These are phyloP conservation scores for Periophthalmus magnuspinnatus DNA, from an alignment of 2,797 vertebrate species.

Conservation along the genomic window DNA sequence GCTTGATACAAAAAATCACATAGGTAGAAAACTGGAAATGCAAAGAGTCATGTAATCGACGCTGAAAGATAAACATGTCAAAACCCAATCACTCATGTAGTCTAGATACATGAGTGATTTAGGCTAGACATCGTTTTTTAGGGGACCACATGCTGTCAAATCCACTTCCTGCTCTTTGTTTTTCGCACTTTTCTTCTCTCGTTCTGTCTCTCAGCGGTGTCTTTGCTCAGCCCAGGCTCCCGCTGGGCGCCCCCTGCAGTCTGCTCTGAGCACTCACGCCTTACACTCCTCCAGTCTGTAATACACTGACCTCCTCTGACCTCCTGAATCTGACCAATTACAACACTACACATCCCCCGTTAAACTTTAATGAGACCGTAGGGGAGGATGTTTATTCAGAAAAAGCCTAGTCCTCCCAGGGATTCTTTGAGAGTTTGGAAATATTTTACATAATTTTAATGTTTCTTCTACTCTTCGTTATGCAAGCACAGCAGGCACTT, in stretches of 20 bases:
- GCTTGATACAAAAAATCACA: no score
- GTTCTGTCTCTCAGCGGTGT: conserved; percentile 1
- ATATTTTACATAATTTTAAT: neutral
- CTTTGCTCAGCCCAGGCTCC: conserved; percentile 16
- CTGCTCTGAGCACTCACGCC: conserved; percentile 14
- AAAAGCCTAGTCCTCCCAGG: conserved; percentile 11
- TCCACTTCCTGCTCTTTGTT: neutral
- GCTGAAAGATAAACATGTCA: no score
- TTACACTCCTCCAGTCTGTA: conserved; percentile 10
- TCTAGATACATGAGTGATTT: no score
- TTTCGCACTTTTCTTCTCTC: neutral
- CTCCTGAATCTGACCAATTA: conserved; percentile 6
- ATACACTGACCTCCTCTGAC: conserved; percentile 1
- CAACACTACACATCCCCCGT: conserved; percentile 5
- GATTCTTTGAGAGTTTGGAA: conserved; percentile 7
- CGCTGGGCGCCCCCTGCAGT: conserved; percentile 23
- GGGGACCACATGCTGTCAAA: neutral
- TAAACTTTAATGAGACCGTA: conserved; percentile 21
- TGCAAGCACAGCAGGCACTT: neutral
- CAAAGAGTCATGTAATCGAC: no score
- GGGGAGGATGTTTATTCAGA: conserved; percentile 23
- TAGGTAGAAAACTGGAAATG: no score
- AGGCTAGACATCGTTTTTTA: no score
- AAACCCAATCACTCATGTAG: no score
- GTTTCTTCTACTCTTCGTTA: neutral